Conservation (phyloP, 1,140 invertebrate species). For the Neuroterus valhalla region DNA sequence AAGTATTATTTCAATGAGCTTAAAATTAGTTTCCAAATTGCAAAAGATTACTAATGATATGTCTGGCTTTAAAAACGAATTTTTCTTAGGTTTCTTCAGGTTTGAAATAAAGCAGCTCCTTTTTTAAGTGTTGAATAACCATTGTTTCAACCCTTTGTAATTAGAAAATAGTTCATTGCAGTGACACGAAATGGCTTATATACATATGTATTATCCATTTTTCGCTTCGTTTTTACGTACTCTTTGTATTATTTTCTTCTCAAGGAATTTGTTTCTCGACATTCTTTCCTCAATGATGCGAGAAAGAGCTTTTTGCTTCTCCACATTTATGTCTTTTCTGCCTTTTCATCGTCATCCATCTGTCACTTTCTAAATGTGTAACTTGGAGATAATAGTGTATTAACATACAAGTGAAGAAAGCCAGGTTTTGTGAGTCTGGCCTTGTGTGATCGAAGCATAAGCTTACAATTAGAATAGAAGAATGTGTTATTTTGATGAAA, state of each 20-base stretch:
- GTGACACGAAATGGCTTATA: not conserved
- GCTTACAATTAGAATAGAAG: too few relatives aligned
- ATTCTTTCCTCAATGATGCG: not conserved
- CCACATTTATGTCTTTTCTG: not conserved
- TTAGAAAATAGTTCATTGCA: slow-evolving; percentile 13
- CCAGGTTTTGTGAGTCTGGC: not conserved
- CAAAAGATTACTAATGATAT: too few relatives aligned
- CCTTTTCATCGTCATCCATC: not conserved
- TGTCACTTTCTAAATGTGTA: not conserved
- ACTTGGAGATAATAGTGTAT: not conserved
- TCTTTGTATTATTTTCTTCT: not conserved
- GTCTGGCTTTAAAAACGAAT: too few relatives aligned
- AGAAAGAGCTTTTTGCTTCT: slow-evolving; percentile 10
- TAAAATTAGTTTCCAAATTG: too few relatives aligned
- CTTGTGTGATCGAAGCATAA: not conserved
- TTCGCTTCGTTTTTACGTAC: not conserved
- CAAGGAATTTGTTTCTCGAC: slow-evolving; percentile 7
- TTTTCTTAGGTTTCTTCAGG: not conserved
- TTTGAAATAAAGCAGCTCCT: not conserved
- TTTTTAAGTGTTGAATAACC: not conserved
- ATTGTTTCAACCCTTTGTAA: not conserved
- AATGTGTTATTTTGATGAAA: too few relatives aligned
- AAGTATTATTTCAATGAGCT: too few relatives aligned
- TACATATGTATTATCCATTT: not conserved
- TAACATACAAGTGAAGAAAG: not conserved